Evolutionary conservation across 64 coral and sea anemone genomes (phyloP).

Genomic region (Stylophora pistillata): DNA sequence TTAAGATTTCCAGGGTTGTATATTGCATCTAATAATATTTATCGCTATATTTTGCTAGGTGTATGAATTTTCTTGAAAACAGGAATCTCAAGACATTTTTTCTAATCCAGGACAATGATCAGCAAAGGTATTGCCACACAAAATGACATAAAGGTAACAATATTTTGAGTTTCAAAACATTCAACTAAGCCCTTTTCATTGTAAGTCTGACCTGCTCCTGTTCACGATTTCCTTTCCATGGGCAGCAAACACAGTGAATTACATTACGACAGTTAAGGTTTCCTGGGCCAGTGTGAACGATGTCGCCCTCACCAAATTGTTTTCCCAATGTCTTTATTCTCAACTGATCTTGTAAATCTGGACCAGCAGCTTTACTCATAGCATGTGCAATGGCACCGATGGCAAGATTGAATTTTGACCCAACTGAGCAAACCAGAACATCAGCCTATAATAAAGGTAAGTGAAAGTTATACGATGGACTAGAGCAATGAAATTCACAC

Average conservation of each 20-base stretch:
- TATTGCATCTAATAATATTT: too few species aligned
- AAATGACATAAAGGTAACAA: too few species aligned
- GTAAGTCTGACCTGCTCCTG: not conserved
- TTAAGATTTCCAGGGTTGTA: too few species aligned
- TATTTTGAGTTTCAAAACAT: too few species aligned
- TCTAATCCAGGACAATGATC: too few species aligned
- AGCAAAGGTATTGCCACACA: too few species aligned
- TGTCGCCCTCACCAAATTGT: constrained; percentile 14
- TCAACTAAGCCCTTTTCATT: too few species aligned
- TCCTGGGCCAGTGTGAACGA: not conserved
- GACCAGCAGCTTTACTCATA: constrained; percentile 33
- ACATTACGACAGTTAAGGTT: constrained; percentile 19
- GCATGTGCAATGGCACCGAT: constrained; percentile 35
- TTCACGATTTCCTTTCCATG: constrained; percentile 9
- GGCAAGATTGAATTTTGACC: constrained; percentile 10
- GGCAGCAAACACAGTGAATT: constrained; percentile 26
- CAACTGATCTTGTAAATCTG: constrained; percentile 2
- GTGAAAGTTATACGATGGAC: too few species aligned
- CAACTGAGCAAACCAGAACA: constrained; percentile 21
- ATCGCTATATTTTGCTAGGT: too few species aligned
- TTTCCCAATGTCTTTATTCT: not conserved
- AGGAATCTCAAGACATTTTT: too few species aligned
- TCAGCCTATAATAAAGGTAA: not conserved
- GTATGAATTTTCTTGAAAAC: too few species aligned
- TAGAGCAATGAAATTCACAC: too few species aligned